Evolutionary conservation across 2,888 invertebrate species (phyloP).

Genomic region (Caenorhabditis drosophilae): DNA sequence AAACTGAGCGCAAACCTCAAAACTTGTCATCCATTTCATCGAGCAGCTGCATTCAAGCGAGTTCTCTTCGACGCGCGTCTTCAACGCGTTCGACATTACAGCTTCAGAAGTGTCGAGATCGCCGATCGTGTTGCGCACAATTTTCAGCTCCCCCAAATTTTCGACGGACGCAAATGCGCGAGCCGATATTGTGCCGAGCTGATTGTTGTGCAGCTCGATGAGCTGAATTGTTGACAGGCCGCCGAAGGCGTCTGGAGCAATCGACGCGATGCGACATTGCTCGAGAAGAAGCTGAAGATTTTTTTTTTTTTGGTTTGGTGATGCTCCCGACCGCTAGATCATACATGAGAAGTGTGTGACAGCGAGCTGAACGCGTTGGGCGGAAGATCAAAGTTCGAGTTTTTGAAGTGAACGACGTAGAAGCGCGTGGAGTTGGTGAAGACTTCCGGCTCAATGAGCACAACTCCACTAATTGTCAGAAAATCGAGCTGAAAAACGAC

Average conservation of each 20-base stretch:
- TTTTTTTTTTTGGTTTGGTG: background rate
- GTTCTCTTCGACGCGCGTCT: constrained; percentile 47
- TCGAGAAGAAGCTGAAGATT: constrained; percentile 50
- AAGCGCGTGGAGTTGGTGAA: constrained; percentile 49
- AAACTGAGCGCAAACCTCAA: no score
- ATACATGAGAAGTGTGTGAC: constrained; percentile 30
- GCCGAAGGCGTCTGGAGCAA: constrained; percentile 49
- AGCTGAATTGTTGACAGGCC: constrained; percentile 47
- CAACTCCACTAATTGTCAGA: constrained; percentile 42
- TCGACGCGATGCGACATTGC: constrained; percentile 28
- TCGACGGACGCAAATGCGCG: constrained; percentile 46
- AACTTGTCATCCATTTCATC: constrained; percentile 48
- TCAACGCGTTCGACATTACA: constrained; percentile 37
- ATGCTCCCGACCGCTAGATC: background rate
- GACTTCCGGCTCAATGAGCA: constrained; percentile 44
- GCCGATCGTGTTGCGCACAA: constrained; percentile 40
- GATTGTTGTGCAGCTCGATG: constrained; percentile 48
- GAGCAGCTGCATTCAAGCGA: constrained; percentile 42
- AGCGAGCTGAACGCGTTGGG: constrained; percentile 34
- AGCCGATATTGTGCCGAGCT: constrained; percentile 42
- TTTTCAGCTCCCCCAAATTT: constrained; percentile 43
- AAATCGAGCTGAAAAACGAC: constrained; percentile 52
- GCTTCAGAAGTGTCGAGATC: constrained; percentile 42
- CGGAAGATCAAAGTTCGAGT: constrained; percentile 44
- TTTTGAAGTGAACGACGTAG: constrained; percentile 42